A percentile compares a stretch with the other conserved stretches of the same genome.
Conservation (phyloP, 2,797 vertebrate species). For the Podarcis siculus region DNA sequence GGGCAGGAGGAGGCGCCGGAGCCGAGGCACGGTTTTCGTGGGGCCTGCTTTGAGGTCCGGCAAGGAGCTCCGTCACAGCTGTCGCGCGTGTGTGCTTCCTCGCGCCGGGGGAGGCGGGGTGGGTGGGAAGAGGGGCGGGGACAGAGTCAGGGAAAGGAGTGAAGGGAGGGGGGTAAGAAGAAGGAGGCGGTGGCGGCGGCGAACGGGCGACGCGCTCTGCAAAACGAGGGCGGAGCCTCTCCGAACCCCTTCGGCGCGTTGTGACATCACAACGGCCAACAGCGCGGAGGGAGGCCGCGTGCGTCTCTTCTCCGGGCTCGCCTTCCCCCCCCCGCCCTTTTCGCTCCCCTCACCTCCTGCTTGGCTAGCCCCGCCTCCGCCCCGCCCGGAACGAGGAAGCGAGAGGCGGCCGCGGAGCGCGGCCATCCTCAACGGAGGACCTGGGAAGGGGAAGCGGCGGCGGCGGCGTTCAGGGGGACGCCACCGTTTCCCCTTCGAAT, state of each 20-base stretch:
- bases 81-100: not conserved
- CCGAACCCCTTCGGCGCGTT: not conserved
- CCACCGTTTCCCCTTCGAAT: no score
- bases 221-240: not conserved
- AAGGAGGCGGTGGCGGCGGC: not conserved
- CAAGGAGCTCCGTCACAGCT: not conserved
- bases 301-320: not conserved
- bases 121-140: not conserved
- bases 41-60: not conserved
- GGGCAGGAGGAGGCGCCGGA: not conserved
- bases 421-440: no score
- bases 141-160: not conserved
- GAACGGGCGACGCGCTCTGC: not conserved
- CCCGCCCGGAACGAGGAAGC: not conserved
- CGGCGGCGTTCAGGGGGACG: no score
- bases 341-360: not conserved
- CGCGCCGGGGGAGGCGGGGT: not conserved
- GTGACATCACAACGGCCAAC: slow-evolving; percentile 26
- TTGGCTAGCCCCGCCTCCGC: no score
- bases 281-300: not conserved
- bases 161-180: not conserved
- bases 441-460: no score
- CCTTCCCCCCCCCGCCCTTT: no score
- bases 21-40: not conserved
- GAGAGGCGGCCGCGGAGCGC: not conserved